A percentile compares a stretch with the other conserved stretches of the same genome.
Conservation (phyloP, 64 coral and sea anemone genomes). For the Stichodactyla mertensii region DNA sequence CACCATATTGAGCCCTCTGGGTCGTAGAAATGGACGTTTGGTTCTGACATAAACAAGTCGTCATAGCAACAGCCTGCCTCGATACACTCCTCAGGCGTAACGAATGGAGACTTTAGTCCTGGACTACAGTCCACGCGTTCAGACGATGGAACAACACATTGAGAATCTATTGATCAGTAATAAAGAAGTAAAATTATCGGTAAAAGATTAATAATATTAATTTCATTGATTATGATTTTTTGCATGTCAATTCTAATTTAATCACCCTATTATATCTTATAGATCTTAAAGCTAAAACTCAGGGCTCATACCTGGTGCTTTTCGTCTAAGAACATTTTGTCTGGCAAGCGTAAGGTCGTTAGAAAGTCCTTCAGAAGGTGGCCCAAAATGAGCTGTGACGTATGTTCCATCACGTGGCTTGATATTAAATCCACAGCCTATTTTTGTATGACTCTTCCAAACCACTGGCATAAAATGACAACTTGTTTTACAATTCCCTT, state of each 20-base stretch:
- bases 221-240: too few species aligned
- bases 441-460: conserved; percentile 17
- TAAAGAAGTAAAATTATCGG: not conserved
- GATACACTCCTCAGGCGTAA: not conserved
- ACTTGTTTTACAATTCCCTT: not conserved
- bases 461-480: conserved; percentile 33
- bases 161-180: not conserved
- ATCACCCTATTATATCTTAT: not conserved
- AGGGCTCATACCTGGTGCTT: conserved; percentile 21
- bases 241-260: too few species aligned
- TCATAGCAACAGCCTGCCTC: conserved; percentile 21
- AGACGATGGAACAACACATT: not conserved
- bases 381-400: conserved; percentile 53
- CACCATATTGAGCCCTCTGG: conserved; percentile 20
- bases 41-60: conserved; percentile 28
- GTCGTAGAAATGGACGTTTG: not conserved
- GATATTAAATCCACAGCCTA: conserved; percentile 58
- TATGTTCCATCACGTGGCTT: conserved; percentile 42
- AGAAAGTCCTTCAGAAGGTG: not conserved
- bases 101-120: not conserved
- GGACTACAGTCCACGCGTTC: not conserved
- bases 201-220: too few species aligned
- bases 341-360: not conserved
- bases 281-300: not conserved
- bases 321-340: conserved; percentile 34